Evolutionary conservation across 2,888 invertebrate genomes (phyloP), one percentile per base, ranked within the genome.

Genomic region (Drosophila testacea): DNA sequence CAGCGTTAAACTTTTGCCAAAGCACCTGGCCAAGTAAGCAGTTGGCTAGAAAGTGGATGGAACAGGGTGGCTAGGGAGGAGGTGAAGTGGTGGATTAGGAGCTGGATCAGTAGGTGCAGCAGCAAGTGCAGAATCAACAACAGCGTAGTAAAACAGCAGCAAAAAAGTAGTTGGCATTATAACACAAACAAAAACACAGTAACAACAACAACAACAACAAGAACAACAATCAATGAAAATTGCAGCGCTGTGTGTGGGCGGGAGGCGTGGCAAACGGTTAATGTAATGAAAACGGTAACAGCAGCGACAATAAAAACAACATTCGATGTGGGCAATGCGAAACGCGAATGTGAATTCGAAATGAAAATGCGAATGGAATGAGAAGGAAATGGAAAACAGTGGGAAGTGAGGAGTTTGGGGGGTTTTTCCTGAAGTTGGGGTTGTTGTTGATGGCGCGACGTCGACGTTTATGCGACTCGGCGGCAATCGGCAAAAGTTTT

Each of bases 231-330:
- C 61, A 68, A 51, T 60, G 70, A 65, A 42, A 71, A 71, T 46
- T 79, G 68, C 72, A 54, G 30, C 42, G 38, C 32, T 36, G 27
- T 32, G 48, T 28, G 55, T 16, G 47, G 39, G 28, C 9, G 22
- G 38, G n/a, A 52, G 69, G 61, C 56, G 57, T 51, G 81, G 83
- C 73, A 74, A 84, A 65, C 76, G 78, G 76, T 89, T 84, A 84
- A 84, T 84, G 84, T 87, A 87, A 84, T 89, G 86, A 87, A 87
- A 83, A 89, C 65, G 81, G 87, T 54, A 68, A 70, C 59, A 68
- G 79, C 73, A 74, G 60, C 73, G 73, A 75, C 77, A 83, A 83
- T 86, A 88, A 86, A 83, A 83, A 73, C 81, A 70, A 69, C 73
- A 70, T 73, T 77, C 65, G 67, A 83, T 83, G 83, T 56, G 79